Evolutionary conservation across 2,113 vertebrate genomes (phyloP).

Genomic region (Microtus oregoni): DNA sequence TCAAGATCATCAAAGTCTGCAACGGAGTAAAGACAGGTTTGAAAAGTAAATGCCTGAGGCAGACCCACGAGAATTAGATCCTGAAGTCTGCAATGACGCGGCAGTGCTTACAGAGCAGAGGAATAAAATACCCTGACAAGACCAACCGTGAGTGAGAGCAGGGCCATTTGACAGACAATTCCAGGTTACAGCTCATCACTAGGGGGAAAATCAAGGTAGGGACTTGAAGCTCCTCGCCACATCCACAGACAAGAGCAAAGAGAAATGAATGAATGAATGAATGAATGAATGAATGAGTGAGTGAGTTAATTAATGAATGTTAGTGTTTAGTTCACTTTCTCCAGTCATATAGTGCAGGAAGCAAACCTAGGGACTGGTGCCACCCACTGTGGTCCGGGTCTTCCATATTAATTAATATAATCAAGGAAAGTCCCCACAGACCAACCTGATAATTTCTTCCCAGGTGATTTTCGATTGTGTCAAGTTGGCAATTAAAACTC

Average conservation of each 20-base stretch:
- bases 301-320: background rate
- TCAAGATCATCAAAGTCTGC: slow-evolving; percentile 55
- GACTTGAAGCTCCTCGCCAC: background rate
- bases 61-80: background rate
- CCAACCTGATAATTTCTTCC: background rate
- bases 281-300: background rate
- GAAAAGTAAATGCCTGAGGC: slow-evolving; percentile 21
- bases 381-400: background rate
- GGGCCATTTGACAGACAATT: background rate
- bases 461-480: background rate
- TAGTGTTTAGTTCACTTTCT: background rate
- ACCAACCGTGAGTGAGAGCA: background rate
- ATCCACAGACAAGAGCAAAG: background rate
- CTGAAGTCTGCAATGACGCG: slow-evolving; percentile 19
- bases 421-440: background rate
- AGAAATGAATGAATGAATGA: background rate
- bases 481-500: background rate
- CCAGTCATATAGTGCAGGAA: background rate
- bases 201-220: background rate
- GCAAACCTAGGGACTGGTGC: background rate
- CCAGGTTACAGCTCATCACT: too few relatives aligned
- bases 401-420: background rate
- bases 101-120: slow-evolving; percentile 9
- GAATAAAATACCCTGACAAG: background rate
- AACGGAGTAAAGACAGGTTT: slow-evolving; percentile 41